A percentile compares a stretch with the other conserved stretches of the same genome.
These are phyloP conservation scores for Sphinx pinastri DNA, from an alignment of 2,888 invertebrate species.

Conservation along the genomic window DNA sequence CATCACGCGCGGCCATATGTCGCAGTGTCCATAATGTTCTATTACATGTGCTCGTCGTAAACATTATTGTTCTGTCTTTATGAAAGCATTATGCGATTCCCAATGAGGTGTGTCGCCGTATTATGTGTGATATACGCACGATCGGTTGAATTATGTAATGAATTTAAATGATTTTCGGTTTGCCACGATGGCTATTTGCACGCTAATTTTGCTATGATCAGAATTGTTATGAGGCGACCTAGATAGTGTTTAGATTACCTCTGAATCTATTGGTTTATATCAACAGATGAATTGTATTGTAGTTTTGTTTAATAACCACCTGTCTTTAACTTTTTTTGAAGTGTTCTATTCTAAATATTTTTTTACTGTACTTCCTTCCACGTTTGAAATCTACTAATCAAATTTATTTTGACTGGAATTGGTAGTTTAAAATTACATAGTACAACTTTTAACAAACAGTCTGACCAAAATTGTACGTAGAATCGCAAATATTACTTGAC, in stretches of 20 bases:
- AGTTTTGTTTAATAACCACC: neutral
- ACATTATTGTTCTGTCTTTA: constrained; percentile 60
- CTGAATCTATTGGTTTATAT: neutral
- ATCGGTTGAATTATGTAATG: constrained; percentile 39
- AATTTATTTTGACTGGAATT: no score
- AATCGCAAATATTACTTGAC: no score
- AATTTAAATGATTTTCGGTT: constrained; percentile 43
- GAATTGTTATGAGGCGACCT: constrained; percentile 8
- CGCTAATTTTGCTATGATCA: constrained; percentile 6
- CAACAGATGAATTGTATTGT: neutral
- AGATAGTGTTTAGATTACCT: neutral
- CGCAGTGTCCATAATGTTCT: constrained; percentile 54
- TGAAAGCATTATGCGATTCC: constrained; percentile 48
- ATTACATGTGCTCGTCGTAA: constrained; percentile 55
- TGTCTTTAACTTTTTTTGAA: no score
- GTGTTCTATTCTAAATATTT: no score
- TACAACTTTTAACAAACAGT: no score
- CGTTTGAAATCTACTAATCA: no score
- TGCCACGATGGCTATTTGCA: neutral
- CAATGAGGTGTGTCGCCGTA: constrained; percentile 43
- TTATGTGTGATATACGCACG: constrained; percentile 27
- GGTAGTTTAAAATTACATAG: no score
- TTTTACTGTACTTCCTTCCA: no score
- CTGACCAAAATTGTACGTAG: no score
- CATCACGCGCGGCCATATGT: constrained; percentile 54